Conservation (phyloP, 2,888 invertebrate genomes). For the Tiliacea citrago region DNA sequence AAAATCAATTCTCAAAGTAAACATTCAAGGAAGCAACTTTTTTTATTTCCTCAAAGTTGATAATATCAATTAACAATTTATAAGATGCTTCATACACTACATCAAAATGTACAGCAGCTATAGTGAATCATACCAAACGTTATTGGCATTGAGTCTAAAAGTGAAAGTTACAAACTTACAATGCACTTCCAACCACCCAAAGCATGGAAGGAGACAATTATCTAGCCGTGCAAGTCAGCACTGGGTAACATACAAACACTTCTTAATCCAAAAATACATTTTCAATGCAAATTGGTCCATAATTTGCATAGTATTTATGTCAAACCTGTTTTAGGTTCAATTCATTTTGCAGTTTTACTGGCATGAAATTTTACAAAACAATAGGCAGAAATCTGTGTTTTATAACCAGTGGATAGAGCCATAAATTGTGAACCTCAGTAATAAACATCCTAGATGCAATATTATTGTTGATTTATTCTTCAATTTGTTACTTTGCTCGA, state of each 20-base stretch:
- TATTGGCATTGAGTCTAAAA: conserved; percentile 89
- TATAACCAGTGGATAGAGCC: neutral
- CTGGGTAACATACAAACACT: conserved; percentile 54
- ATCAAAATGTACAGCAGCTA: conserved; percentile 68
- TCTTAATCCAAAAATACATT: conserved; percentile 47
- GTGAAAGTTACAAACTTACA: conserved; percentile 89
- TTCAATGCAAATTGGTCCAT: conserved; percentile 24
- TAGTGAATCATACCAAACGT: conserved; percentile 86
- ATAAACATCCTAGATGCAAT: conserved; percentile 4
- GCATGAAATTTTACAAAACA: conserved; percentile 37
- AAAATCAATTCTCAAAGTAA: neutral
- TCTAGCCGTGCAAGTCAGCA: conserved; percentile 69
- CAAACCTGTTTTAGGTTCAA: conserved; percentile 19
- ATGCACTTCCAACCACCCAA: conserved; percentile 81
- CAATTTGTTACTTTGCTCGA: neutral
- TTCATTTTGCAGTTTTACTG: conserved; percentile 26
- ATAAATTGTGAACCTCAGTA: conserved; percentile 4
- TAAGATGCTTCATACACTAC: conserved; percentile 50
- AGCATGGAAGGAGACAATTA: conserved; percentile 80
- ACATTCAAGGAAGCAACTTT: neutral
- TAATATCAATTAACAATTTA: conserved; percentile 21
- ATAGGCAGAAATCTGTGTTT: conserved; percentile 10
- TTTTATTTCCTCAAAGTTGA: conserved; percentile 3
- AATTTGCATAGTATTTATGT: conserved; percentile 28
- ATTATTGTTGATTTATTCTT: conserved; percentile 2